Evolutionary conservation across 2,797 vertebrate species (phyloP).

Genomic region (Sebastes matsubarae): DNA sequence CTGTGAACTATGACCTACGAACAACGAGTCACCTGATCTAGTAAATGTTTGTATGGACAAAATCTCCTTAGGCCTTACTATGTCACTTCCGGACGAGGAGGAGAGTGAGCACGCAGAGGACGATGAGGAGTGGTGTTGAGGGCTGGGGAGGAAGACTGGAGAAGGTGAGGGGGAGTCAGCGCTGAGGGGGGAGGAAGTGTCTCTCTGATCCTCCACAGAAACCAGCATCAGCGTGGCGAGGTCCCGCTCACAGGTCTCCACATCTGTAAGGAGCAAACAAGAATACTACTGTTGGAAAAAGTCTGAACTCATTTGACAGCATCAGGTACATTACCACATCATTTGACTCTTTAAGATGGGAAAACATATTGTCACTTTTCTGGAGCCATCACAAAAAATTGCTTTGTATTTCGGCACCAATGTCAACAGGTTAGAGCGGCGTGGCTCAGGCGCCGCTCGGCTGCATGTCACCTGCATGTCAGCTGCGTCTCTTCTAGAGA

Average conservation of each 20-base stretch:
- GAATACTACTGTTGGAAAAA: background rate
- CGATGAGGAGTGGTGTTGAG: constrained; percentile 84
- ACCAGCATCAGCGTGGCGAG: constrained; percentile 70
- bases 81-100: constrained; percentile 90
- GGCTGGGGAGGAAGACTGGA: constrained; percentile 87
- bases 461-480: too few species aligned
- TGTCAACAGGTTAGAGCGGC: too few species aligned
- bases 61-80: constrained; percentile 80
- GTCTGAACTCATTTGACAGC: background rate
- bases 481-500: too few species aligned
- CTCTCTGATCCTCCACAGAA: constrained; percentile 84
- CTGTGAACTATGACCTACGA: background rate
- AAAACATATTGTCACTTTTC: background rate
- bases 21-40: background rate
- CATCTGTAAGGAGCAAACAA: constrained; percentile 42
- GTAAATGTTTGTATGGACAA: background rate
- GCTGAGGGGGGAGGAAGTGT: constrained; percentile 84
- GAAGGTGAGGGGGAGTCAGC: constrained; percentile 88
- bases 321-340: background rate
- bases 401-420: too few species aligned
- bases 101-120: constrained; percentile 88
- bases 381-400: background rate
- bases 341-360: background rate
- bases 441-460: too few species aligned
- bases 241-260: constrained; percentile 71